Evolutionary conservation across 1,140 invertebrate genomes (phyloP).

Genomic region (Eumeta japonica): DNA sequence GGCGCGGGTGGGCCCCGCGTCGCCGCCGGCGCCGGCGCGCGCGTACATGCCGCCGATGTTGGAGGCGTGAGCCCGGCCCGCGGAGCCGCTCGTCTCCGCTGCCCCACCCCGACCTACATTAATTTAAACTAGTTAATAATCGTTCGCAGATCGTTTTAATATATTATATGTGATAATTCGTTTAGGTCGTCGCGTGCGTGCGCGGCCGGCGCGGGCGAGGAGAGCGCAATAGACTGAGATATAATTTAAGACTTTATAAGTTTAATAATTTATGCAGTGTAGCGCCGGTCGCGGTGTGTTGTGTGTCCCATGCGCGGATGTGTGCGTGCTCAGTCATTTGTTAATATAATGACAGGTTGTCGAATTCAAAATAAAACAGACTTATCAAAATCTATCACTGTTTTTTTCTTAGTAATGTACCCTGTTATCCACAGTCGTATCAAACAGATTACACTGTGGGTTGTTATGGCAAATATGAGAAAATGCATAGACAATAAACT

Average conservation of each 20-base stretch:
- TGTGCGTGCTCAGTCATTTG: constrained; percentile 57
- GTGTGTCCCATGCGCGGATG: constrained; percentile 55
- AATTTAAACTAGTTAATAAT: constrained; percentile 55
- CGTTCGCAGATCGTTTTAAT: constrained; percentile 57
- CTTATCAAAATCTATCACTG: constrained; percentile 55
- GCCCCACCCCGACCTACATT: constrained; percentile 52
- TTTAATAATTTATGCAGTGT: constrained; percentile 57
- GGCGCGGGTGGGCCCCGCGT: constrained; percentile 56
- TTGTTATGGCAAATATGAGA: too few relatives aligned
- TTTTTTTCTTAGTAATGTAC: too few relatives aligned
- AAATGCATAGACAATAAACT: too few relatives aligned
- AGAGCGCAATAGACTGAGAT: constrained; percentile 56
- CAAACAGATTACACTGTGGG: too few relatives aligned
- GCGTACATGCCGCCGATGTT: constrained; percentile 58
- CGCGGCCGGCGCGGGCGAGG: constrained; percentile 54
- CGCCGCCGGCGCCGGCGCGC: constrained; percentile 24
- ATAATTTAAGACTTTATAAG: constrained; percentile 57
- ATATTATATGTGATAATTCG: constrained; percentile 59
- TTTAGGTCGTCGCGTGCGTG: constrained; percentile 50
- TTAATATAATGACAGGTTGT: constrained; percentile 58
- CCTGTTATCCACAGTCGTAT: too few relatives aligned
- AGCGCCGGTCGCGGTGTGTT: constrained; percentile 56
- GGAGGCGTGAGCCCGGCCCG: constrained; percentile 59
- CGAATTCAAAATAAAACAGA: constrained; percentile 57
- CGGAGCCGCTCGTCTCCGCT: constrained; percentile 49